Conservation (phyloP, 2,888 invertebrate genomes). For the Ormyrus thymus region DNA sequence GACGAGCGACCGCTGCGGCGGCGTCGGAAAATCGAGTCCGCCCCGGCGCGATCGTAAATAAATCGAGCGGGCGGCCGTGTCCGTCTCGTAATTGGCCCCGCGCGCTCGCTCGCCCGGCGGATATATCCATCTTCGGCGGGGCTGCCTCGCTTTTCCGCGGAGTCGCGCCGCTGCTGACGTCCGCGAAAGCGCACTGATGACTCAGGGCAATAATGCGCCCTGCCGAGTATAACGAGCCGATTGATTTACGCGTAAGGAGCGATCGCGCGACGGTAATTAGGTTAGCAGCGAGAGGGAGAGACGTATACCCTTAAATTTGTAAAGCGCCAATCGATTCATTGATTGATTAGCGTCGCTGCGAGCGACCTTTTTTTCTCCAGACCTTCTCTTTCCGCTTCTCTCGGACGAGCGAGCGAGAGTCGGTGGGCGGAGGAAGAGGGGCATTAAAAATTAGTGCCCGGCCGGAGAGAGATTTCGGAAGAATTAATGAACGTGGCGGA, state of each 20-base stretch:
- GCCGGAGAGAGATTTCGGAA: neutral
- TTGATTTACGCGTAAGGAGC: constrained; percentile 46
- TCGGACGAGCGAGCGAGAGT: neutral
- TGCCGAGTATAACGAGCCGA: constrained; percentile 18
- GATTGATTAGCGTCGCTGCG: constrained; percentile 44
- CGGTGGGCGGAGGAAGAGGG: constrained; percentile 1
- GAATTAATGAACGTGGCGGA: too few relatives aligned
- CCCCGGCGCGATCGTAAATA: too few relatives aligned
- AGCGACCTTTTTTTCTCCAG: neutral
- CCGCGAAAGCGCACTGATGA: constrained; percentile 18
- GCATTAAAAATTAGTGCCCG: constrained; percentile 34
- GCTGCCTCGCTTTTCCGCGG: constrained; percentile 14
- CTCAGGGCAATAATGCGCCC: constrained; percentile 9
- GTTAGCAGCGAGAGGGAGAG: constrained; percentile 25
- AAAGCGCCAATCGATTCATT: constrained; percentile 52
- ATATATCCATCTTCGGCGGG: neutral
- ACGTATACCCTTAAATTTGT: constrained; percentile 51
- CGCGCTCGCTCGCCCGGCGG: neutral
- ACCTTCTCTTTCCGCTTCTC: neutral
- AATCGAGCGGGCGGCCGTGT: too few relatives aligned
- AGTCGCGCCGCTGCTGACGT: neutral
- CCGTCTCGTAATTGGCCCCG: too few relatives aligned
- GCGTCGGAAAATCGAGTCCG: too few relatives aligned
- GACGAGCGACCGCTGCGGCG: too few relatives aligned
- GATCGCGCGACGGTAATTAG: constrained; percentile 40